Evolutionary conservation across 2,888 invertebrate species (phyloP).

Genomic region (Meandrusa payeni): DNA sequence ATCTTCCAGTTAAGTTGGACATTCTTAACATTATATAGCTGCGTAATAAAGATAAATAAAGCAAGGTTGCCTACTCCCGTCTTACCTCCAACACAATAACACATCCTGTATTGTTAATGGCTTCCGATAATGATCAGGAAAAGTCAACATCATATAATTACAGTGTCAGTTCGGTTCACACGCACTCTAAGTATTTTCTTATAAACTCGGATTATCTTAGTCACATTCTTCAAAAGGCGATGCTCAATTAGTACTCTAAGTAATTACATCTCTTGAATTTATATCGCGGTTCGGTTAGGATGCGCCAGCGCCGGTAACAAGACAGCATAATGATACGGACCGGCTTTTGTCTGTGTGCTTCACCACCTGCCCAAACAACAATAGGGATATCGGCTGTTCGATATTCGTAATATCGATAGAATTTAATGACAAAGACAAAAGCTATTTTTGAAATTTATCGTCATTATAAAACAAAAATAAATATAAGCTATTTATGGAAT

Average conservation of each 20-base stretch:
- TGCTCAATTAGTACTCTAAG: constrained; percentile 57
- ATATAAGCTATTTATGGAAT: too few species aligned
- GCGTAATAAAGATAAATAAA: too few species aligned
- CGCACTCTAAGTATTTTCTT: background rate
- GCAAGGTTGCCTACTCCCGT: too few species aligned
- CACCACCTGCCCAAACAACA: constrained; percentile 78
- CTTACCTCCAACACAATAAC: too few species aligned
- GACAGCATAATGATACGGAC: constrained; percentile 77
- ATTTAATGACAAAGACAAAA: background rate
- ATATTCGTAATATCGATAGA: constrained; percentile 31
- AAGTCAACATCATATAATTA: too few species aligned
- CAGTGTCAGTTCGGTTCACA: too few species aligned
- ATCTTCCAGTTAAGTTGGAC: too few species aligned
- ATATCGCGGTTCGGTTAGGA: constrained; percentile 56
- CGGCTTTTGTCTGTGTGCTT: constrained; percentile 74
- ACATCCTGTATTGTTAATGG: too few species aligned
- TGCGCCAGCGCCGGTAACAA: constrained; percentile 74
- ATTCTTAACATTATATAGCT: too few species aligned
- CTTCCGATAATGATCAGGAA: too few species aligned
- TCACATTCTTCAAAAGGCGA: constrained; percentile 21
- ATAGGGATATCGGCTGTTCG: constrained; percentile 37
- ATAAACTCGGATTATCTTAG: constrained; percentile 1
- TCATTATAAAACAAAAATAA: too few species aligned
- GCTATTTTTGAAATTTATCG: too few species aligned
- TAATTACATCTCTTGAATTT: constrained; percentile 69